A percentile compares a stretch with the other conserved stretches of the same genome.
These are phyloP conservation scores for Acanthochromis polyacanthus DNA, from an alignment of 2,113 vertebrate species.

Conservation along the genomic window DNA sequence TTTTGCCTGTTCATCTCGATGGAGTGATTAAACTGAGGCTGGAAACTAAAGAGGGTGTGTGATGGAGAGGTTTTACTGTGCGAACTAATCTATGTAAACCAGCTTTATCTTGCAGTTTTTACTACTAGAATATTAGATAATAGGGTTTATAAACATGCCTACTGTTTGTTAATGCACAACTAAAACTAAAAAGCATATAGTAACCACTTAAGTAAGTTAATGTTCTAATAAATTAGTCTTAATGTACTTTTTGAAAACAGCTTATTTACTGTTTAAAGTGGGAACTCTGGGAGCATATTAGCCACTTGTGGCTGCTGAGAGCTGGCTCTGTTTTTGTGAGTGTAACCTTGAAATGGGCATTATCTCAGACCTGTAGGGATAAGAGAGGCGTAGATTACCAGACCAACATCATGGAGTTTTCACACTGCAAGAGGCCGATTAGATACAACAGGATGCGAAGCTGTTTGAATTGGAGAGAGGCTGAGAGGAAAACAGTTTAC, in stretches of 20 bases:
- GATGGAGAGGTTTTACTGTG: not conserved
- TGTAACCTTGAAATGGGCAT: slow-evolving; percentile 77
- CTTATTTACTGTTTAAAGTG: not conserved
- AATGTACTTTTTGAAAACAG: not conserved
- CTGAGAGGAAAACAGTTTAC: not conserved
- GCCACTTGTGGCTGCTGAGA: not conserved
- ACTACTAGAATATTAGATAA: slow-evolving; percentile 2
- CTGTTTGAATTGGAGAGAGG: slow-evolving; percentile 43
- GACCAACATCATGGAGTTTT: slow-evolving; percentile 76
- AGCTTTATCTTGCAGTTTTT: not conserved
- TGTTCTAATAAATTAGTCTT: not conserved
- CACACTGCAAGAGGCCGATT: slow-evolving; percentile 73
- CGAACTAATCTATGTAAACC: slow-evolving; percentile 34
- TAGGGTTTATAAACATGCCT: not conserved
- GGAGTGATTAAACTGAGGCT: slow-evolving; percentile 24
- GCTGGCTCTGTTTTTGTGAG: slow-evolving; percentile 54
- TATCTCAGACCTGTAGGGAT: slow-evolving; percentile 72
- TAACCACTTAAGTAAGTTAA: not conserved
- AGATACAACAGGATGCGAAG: slow-evolving; percentile 68
- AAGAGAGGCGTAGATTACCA: slow-evolving; percentile 72
- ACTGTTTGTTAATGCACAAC: not conserved
- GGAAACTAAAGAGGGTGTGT: slow-evolving; percentile 23
- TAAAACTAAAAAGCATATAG: not conserved
- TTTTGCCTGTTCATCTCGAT: slow-evolving; percentile 24
- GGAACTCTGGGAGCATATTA: not conserved